Base-by-base conservation (phyloP, 2,113 vertebrate species). In the Crocuta crocuta region DNA sequence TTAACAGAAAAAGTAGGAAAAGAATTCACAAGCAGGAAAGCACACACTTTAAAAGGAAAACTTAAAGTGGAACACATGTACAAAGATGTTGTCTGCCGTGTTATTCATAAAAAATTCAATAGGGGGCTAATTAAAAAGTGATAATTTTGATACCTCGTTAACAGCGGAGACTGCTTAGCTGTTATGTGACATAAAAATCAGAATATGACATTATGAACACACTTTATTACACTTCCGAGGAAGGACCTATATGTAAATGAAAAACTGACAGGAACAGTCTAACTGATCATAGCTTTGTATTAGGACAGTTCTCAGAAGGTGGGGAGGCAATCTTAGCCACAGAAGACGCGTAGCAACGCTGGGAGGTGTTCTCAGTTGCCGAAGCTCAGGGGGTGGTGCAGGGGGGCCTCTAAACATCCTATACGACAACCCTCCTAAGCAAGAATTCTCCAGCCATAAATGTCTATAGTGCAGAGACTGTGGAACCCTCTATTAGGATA, bases 81-180 rank as follows among this genome's bases (percentile, higher is more conserved):
- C 33, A 76, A 66, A 48, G 21, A 80, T 58, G 53, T 61, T n/a
- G 61, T 5, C 48, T 91, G 73, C 0, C 79, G 81, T 71, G 3
- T 87, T 90, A 71, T 28, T 78, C 71, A 43, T 63, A 43, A 88
- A 81, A 92, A 87, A 63, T 55, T 61, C 55, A 76, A 55, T 10
- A 94, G 17, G 26, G 7, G 5, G 66, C n/a, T 83, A 82, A 92
- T 92, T 82, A 66, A 82, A 93, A 91, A 81, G 61, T 89, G 43
- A 10, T 90, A 31, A 94, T 73, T 93, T 53, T 48, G 71, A 89
- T 73, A 24, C 23, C 19, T 50, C n/a, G 23, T 33, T 66, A 96
- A 89, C 10, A 80, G 68, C 4, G 58, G 82, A 97, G 73, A 81
- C 61, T 68, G 61, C 61, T 61, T 15, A 55, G 43, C 71, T 71